Base-by-base conservation (phyloP, 1,140 invertebrate genomes). In the Matsumurasca onukii region DNA sequence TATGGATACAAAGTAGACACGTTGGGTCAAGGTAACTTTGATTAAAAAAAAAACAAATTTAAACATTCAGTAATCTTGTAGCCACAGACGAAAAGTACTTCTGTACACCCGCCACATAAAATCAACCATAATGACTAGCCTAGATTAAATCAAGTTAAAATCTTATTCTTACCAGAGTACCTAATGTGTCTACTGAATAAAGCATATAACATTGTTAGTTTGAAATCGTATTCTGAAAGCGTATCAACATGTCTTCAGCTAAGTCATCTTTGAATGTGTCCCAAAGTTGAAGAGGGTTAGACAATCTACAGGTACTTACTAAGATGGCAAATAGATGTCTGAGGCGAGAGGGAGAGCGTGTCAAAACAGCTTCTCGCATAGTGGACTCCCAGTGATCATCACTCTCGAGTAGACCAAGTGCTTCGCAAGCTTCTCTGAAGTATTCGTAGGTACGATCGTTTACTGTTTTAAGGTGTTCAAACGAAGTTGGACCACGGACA, bases 401-500 rank as follows among this genome's bases (percentile, higher is more conserved):
- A 66, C 79, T 68, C 68, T 79, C 74, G 0, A 80, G 27, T 2
- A 80, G 64, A 51, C 73, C 73, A n/a, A 73, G 9, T 13, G 67
- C 68, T 61, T 49, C 69, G 22, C 75, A 78, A 17, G 79, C 77
- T 63, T 71, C 72, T 71, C 75, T 69, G 70, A 72, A 80, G 20
- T 77, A 77, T 9, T 49, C 9, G 71, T 73, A 74, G 27, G 70
- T 22, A 15, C 64, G n/a, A 25, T 73, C 76, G 66, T 80, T 39
- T 31, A 79, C 72, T 49, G 73, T 81, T 73, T 72, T 75, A 25
- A 83, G 71, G 70, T 75, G 70, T 70, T 72, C 70, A 75, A 79
- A 82, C 63, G 68, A 77, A 55, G 57, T 78, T 15, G 80, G 77
- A 31, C 81, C 81, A 71, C 64, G 75, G 72, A 83, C 68, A 72